Base-by-base conservation (phyloP, 1,140 invertebrate genomes). In the Manduca sexta region DNA sequence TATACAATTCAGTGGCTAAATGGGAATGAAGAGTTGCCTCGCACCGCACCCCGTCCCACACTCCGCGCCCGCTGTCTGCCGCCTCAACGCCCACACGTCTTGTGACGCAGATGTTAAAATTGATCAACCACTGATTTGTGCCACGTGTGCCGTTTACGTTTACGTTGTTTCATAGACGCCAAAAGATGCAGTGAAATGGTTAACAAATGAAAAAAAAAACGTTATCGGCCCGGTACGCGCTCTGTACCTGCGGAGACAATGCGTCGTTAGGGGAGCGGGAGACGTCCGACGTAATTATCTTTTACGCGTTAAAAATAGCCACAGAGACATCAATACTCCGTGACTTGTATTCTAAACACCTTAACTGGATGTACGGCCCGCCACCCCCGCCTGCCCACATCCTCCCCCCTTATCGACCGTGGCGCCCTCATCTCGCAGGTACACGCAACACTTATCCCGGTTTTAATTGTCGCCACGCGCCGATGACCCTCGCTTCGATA, bases 381-480 rank as follows among this genome's bases (percentile, higher is more conserved):
- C 49, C 50, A 35, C 41, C 33, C 30, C 31, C 50, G 48, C 55
- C 50, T 31, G 53, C 53, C 60, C 45, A 59, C 54, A 44, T 44
- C 48, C 38, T 56, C 63, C 56, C 68, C 69, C 50, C 58, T 60
- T 83, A 80, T 80, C 76, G 76, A 80, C 73, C 76, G 76, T 71
- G 47, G 70, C 73, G 71, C 66, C 66, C 74, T 77, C 76, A 80
- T 83, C 76, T 80, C 75, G 58, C 79, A 81, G 79, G 79, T 83
- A 83, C 56, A 79, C 79, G 74, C 75, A 80, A 79, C 76, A 83
- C 76, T 83, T 80, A 79, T 83, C 77, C 74, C 74, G 75, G 74
- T 76, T 83, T 77, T 80, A 83, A 83, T 83, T 83, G 79, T 83
- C 79, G 75, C 77, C 70, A 78, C 69, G 74, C 77, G 64, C 69